A percentile compares a stretch with the other conserved stretches of the same genome.
These are phyloP conservation scores for Pseudomyrmex concolor DNA, from an alignment of 1,140 invertebrate genomes.

Conservation along the genomic window DNA sequence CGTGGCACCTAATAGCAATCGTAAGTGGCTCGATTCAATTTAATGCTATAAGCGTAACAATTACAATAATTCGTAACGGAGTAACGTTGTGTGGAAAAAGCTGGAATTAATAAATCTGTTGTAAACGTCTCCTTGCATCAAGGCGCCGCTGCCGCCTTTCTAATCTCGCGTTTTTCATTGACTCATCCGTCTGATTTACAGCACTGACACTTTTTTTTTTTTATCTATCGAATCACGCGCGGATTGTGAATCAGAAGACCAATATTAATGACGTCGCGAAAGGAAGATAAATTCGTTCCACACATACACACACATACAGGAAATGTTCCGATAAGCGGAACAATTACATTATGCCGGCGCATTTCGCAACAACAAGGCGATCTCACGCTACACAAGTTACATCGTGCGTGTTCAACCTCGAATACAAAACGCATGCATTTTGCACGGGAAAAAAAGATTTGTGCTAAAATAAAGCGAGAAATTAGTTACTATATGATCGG, in stretches of 20 bases:
- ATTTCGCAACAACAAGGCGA: slow-evolving; percentile 21
- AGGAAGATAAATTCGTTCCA: background rate
- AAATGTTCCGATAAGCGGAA: slow-evolving; percentile 37
- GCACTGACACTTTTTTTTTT: slow-evolving; percentile 25
- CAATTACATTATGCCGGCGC: slow-evolving; percentile 22
- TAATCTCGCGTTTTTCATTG: slow-evolving; percentile 28
- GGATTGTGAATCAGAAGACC: slow-evolving; percentile 15
- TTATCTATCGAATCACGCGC: slow-evolving; percentile 1
- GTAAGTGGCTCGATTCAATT: slow-evolving; percentile 56
- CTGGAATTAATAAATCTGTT: slow-evolving; percentile 24
- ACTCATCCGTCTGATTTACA: slow-evolving; percentile 32
- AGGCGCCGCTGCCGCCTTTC: background rate
- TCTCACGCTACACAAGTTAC: slow-evolving; percentile 8
- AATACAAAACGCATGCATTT: slow-evolving; percentile 3
- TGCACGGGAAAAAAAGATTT: too few relatives aligned
- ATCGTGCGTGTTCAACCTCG: background rate
- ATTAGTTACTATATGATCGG: too few relatives aligned
- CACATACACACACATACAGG: background rate
- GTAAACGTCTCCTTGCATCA: slow-evolving; percentile 27
- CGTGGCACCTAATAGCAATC: slow-evolving; percentile 36
- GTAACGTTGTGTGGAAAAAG: background rate
- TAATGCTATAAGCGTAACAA: slow-evolving; percentile 13
- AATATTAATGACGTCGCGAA: slow-evolving; percentile 13
- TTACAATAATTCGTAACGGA: background rate
- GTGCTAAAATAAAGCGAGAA: too few relatives aligned